Conservation (phyloP, 2,113 vertebrate species). For the Vireo altiloquus region DNA sequence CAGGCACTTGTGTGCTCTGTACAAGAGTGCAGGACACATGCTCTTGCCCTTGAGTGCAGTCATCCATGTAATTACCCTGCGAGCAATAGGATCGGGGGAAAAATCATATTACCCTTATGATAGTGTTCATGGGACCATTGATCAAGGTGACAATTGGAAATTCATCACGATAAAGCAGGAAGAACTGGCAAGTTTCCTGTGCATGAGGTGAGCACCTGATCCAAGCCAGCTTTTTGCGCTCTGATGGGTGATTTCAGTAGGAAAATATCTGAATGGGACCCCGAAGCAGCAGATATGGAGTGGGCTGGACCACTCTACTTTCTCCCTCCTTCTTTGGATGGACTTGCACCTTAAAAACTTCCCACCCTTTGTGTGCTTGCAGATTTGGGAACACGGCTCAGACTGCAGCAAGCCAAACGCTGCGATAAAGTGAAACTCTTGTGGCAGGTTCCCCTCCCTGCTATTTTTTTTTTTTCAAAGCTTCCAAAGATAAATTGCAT, state of each 20-base stretch:
- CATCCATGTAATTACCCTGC: slow-evolving; percentile 44
- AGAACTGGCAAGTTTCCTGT: not conserved
- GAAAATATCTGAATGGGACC: not conserved
- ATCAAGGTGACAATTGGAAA: slow-evolving; percentile 24
- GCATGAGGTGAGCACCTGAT: not conserved
- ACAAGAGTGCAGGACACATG: not conserved
- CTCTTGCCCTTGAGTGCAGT: slow-evolving; percentile 33
- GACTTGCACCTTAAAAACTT: not conserved
- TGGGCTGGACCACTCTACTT: not conserved
- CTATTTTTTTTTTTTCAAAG: not conserved
- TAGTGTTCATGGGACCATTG: not conserved
- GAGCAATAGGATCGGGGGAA: not conserved
- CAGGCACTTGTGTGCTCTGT: not conserved
- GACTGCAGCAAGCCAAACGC: not conserved
- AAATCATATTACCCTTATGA: not conserved
- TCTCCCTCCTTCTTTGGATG: not conserved
- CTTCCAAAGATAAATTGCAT: slow-evolving; percentile 34
- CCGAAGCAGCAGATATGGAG: not conserved
- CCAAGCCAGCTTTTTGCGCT: not conserved
- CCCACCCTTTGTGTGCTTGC: not conserved
- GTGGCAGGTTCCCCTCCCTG: not conserved
- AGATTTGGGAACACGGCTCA: not conserved
- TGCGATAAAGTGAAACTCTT: not conserved
- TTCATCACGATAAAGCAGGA: not conserved
- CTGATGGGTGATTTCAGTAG: not conserved